Conservation (phyloP, 1,140 invertebrate species). For the Bombus superbus region DNA sequence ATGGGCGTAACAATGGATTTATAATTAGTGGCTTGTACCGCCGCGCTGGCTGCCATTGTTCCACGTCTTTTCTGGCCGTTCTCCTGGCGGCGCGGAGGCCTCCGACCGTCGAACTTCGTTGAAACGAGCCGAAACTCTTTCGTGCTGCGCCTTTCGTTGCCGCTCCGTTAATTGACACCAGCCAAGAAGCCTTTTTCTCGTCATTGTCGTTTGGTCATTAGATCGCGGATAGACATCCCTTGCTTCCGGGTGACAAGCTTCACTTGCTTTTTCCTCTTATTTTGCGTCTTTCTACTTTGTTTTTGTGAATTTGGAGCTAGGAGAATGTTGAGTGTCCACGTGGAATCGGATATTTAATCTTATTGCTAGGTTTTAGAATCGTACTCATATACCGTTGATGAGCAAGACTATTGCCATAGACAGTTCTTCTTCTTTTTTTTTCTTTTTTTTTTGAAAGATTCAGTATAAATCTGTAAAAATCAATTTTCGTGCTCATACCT, state of each 20-base stretch:
- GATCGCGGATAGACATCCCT: conserved; percentile 30
- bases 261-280: background rate
- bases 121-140: conserved; percentile 43
- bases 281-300: background rate
- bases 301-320: too few relatives aligned
- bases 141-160: conserved; percentile 42
- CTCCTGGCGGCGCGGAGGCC: conserved; percentile 20
- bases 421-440: too few relatives aligned
- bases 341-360: background rate
- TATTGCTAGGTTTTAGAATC: background rate
- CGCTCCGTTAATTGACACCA: conserved; percentile 44
- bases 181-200: conserved; percentile 14
- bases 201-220: conserved; percentile 33
- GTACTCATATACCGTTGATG: background rate
- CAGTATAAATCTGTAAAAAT: background rate
- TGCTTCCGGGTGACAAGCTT: conserved; percentile 15
- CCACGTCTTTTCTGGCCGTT: conserved; percentile 63
- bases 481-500: background rate
- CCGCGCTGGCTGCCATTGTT: conserved; percentile 55
- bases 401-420: background rate
- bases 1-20: conserved; percentile 75
- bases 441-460: background rate
- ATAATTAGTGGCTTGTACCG: conserved; percentile 75
- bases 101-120: conserved; percentile 53
- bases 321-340: background rate